Evolutionary conservation across 2,113 vertebrate species (phyloP), one percentile per base, ranked within the genome.

Genomic region (Carlito syrichta): DNA sequence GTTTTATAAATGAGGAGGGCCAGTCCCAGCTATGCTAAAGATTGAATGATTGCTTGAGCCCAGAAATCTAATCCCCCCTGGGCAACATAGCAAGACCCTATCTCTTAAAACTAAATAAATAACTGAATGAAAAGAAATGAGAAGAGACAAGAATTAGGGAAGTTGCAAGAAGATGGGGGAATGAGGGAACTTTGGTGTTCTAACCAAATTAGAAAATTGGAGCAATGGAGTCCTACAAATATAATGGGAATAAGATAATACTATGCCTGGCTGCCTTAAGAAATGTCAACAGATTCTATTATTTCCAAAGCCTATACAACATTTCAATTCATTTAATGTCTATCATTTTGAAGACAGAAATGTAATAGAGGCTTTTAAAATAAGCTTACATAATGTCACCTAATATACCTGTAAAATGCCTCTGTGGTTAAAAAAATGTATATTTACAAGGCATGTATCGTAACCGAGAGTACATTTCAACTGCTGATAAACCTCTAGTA

Each of bases 381-480:
- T 88, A 17, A 83, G 25, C 86, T 68, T 92, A 30, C 76, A 93
- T 58, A 91, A 78, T 77, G 71, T 19, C 13, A 94, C 20, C 35
- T 62, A 63, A 60, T 76, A 63, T 48, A 52, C n/a, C 45, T 88
- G 12, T 40, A 88, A 93, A 97, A 87, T 93, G 86, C 17, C 76
- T 68, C 83, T 90, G 60, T 86, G 50, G 56, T 73, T 35, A 35
- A 58, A 81, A 96, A 92, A 96, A 85, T 82, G 82, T 43, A 43
- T 90, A 38, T 96, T 92, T 86, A 63, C 30, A 94, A 78, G 45
- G 3, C 32, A 89, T 35, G 2, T 48, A 43, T 68, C 85, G 2
- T 5, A 84, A 62, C 38, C 87, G 23, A 79, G 32, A 85, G 12
- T 68, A 40, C 91, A 91, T 93, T 90, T 87, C n/a, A 92, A 50